A percentile compares a stretch with the other conserved stretches of the same genome.
phyloP scores from a whole-genome alignment of 2,888 invertebrate genomes.

The Drosophila mulleri region DNA sequence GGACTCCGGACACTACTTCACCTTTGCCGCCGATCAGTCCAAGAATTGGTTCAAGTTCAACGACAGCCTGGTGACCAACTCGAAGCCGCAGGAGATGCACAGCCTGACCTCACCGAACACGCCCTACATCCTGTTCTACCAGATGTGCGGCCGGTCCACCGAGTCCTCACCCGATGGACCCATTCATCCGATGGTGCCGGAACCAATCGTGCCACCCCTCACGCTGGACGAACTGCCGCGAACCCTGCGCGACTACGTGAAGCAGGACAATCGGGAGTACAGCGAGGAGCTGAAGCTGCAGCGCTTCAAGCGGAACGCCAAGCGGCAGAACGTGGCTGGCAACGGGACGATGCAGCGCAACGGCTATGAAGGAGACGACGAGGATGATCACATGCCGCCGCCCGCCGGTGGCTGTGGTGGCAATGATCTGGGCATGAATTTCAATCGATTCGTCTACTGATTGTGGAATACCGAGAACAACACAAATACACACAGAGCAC shows the following conservation, averaged over 20 bases:
- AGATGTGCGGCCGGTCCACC: conserved; percentile 84
- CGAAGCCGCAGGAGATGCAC: conserved; percentile 88
- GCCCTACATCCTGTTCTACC: conserved; percentile 93
- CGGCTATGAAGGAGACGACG: conserved; percentile 73
- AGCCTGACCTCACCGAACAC: conserved; percentile 90
- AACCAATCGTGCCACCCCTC: conserved; percentile 76
- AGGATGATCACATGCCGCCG: conserved; percentile 83
- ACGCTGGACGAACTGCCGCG: conserved; percentile 83
- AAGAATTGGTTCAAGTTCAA: conserved; percentile 92
- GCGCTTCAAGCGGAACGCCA: conserved; percentile 70
- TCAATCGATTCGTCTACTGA: conserved; percentile 84
- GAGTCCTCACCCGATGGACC: conserved; percentile 64
- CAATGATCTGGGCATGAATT: conserved; percentile 81
- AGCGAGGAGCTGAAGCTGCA: conserved; percentile 79
- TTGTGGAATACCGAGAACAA: conserved; percentile 25
- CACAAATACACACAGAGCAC: background rate
- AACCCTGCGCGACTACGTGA: conserved; percentile 82
- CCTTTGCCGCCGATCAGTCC: conserved; percentile 89
- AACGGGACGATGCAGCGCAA: conserved; percentile 48
- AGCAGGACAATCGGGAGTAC: conserved; percentile 82
- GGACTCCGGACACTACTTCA: conserved; percentile 95
- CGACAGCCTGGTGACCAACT: conserved; percentile 89
- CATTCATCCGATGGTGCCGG: conserved; percentile 75
- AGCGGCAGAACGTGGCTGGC: conserved; percentile 32
- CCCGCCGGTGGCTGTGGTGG: conserved; percentile 83